Base-by-base conservation (phyloP, 2,113 vertebrate genomes). In the Platysteira castanea region DNA sequence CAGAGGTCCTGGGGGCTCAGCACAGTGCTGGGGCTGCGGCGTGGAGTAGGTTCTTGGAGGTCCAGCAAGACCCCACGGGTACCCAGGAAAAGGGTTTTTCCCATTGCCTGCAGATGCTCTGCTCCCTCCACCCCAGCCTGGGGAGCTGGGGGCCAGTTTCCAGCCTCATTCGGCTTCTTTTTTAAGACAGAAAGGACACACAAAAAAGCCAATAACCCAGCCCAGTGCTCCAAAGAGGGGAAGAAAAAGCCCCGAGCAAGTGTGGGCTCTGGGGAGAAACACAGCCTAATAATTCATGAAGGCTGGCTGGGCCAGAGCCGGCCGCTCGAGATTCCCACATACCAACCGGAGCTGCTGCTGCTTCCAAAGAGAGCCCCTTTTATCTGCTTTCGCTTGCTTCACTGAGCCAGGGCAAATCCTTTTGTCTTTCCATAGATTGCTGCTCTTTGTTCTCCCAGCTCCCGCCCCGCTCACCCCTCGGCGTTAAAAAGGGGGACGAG, bases 361-460 rank as follows among this genome's bases (percentile, higher is more conserved):
- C 98, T 97, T 95, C 98, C 98, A 98, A 98, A 99, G 98, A 99
- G 98, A 98, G 98, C 96, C 98, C 98, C 98, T 98, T 99, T 99
- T 99, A 99, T 99, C 98, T 98, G 98, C 98, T 98, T 97, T 97
- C 98, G 97, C 98, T 98, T 99, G 99, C 99, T 99, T 99, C 98
- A 99, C 97, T 99, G 98, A 99, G 98, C 97, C 97, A 92, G 98
- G 98, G 97, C 98, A 95, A 97, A 98, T 97, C 97, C 98, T 98
- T 99, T 99, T 99, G 98, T 99, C 99, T 99, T 99, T 98, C 98
- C 98, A 98, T 98, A 99, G 98, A 99, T 99, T 99, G 98, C 98
- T 97, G 97, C 97, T 98, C 98, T 99, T 99, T 99, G 98, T 99
- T 98, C 98, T 97, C 97, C 81, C 93, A 96, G 96, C 95, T 97